Evolutionary conservation across 2,113 vertebrate genomes (phyloP).

Genomic region (Elachura formosa): DNA sequence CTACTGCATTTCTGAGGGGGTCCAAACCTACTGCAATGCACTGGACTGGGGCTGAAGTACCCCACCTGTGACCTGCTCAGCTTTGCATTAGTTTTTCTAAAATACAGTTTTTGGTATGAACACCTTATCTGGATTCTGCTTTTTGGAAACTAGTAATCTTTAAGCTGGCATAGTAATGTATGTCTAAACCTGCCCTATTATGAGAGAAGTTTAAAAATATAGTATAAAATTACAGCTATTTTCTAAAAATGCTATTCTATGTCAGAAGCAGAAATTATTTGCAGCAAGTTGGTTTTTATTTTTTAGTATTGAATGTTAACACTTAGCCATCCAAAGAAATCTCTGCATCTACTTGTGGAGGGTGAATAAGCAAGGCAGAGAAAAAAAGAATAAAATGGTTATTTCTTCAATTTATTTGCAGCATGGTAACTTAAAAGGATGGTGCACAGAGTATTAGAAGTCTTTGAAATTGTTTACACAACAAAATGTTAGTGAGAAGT

Average conservation of each 20-base stretch:
- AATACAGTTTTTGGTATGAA: neutral
- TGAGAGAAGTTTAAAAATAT: neutral
- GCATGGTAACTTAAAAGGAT: neutral
- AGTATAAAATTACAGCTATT: neutral
- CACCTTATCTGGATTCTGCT: neutral
- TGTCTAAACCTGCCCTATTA: neutral
- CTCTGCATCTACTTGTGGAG: neutral
- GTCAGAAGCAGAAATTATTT: neutral
- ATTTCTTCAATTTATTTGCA: constrained; percentile 14
- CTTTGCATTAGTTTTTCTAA: neutral
- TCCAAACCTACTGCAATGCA: neutral
- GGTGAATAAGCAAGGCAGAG: neutral
- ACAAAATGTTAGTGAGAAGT: neutral
- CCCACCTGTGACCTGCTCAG: neutral
- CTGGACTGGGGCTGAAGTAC: neutral
- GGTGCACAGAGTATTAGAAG: neutral
- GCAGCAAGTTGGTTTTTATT: neutral
- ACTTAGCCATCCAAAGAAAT: neutral
- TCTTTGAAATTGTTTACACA: neutral
- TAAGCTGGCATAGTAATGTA: neutral
- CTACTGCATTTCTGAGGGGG: neutral
- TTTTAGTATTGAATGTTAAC: neutral
- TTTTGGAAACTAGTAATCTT: neutral
- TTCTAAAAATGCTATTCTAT: neutral
- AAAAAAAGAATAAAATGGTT: neutral